A percentile compares a stretch with the other conserved stretches of the same genome.
Evolutionary conservation across 2,113 vertebrate genomes (phyloP).

Genomic region (Eptesicus fuscus): DNA sequence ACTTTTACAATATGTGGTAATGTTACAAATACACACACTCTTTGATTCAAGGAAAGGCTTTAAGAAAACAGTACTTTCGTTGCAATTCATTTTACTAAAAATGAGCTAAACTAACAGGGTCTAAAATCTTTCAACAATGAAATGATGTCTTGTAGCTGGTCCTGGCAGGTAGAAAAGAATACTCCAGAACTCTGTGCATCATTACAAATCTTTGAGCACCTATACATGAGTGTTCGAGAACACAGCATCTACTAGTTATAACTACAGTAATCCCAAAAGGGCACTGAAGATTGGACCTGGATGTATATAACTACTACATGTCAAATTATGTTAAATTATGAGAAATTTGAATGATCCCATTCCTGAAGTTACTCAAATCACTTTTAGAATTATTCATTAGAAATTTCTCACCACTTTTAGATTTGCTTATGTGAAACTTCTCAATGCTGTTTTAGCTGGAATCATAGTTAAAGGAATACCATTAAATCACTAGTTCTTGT

Average conservation of each 20-base stretch:
- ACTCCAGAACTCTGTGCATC: background rate
- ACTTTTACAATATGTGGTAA: background rate
- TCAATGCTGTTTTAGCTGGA: background rate
- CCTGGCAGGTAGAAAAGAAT: background rate
- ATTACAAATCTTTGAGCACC: background rate
- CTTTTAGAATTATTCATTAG: background rate
- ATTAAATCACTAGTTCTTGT: background rate
- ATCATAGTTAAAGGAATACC: background rate
- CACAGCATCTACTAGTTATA: background rate
- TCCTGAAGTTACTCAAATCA: background rate
- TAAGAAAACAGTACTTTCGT: background rate
- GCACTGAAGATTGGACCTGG: background rate
- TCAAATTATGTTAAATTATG: background rate
- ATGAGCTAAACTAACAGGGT: background rate
- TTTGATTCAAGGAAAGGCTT: background rate
- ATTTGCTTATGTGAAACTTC: background rate
- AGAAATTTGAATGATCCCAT: background rate
- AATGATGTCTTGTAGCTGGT: background rate
- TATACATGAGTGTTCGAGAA: background rate
- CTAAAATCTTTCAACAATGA: background rate
- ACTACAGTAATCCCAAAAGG: background rate
- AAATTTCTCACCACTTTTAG: background rate
- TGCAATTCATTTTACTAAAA: slow-evolving; percentile 8
- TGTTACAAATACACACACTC: no score
- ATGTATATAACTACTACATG: background rate